These are phyloP conservation scores for Blastobasis adustella DNA, from an alignment of 2,888 invertebrate genomes.

Conservation along the genomic window DNA sequence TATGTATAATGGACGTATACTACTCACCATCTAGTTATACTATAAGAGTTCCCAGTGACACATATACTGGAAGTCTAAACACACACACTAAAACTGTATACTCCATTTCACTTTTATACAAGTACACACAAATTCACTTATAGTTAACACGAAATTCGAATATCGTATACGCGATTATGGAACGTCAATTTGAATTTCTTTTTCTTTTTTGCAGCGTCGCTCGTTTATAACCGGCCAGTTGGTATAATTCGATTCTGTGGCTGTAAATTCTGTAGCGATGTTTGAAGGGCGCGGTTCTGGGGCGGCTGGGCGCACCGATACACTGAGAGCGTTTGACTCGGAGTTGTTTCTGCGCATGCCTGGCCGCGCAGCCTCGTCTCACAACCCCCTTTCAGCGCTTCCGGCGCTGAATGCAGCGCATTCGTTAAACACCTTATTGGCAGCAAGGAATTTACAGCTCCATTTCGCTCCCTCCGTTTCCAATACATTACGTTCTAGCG, in stretches of 20 bases:
- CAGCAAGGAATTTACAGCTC: background rate
- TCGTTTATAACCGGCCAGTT: constrained; percentile 10
- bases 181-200: constrained; percentile 17
- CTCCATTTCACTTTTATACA: constrained; percentile 34
- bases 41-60: constrained; percentile 35
- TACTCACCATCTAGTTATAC: constrained; percentile 46
- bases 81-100: constrained; percentile 36
- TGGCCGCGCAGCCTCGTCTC: constrained; percentile 55
- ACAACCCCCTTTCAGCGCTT: constrained; percentile 25
- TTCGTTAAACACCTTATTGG: no score
- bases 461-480: background rate
- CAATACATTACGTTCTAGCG: background rate
- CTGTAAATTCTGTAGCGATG: background rate
- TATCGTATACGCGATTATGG: constrained; percentile 27
- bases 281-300: constrained; percentile 45
- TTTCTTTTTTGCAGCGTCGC: constrained; percentile 13
- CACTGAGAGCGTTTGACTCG: constrained; percentile 53
- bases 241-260: no score
- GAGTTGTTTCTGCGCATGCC: constrained; percentile 53
- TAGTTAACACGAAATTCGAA: constrained; percentile 20
- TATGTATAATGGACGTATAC: no score
- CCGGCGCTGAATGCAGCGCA: background rate
- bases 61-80: constrained; percentile 32
- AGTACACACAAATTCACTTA: constrained; percentile 25
- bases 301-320: constrained; percentile 51